phyloP scores from a whole-genome alignment of 2,113 vertebrate species.

The Poeciliopsis prolifica region DNA sequence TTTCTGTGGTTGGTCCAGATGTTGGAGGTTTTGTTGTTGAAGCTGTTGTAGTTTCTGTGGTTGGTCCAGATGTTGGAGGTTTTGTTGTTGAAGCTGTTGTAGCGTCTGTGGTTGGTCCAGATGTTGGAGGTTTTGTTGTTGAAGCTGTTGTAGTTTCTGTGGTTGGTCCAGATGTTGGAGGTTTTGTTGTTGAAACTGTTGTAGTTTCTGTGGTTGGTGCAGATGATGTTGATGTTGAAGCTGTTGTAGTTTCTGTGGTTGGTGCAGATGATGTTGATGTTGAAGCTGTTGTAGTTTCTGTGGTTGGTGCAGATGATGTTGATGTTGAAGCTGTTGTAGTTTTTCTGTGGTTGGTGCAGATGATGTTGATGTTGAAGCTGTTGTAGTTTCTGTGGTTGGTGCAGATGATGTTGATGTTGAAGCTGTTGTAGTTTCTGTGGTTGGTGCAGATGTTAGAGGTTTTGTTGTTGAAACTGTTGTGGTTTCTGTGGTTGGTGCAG shows the following conservation, averaged over 20 bases:
- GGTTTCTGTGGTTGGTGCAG: fast-evolving
- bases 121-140: too few species aligned
- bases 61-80: fast-evolving
- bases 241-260: fast-evolving
- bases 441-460: fast-evolving
- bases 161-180: fast-evolving
- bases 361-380: too few species aligned
- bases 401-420: too few species aligned
- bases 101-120: fast-evolving
- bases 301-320: neutral
- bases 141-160: neutral
- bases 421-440: neutral
- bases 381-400: fast-evolving
- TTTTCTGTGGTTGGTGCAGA: fast-evolving
- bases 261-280: fast-evolving
- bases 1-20: neutral
- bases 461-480: neutral
- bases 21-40: fast-evolving
- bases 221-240: too few species aligned
- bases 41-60: neutral
- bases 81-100: neutral
- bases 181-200: fast-evolving
- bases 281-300: neutral
- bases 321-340: neutral
- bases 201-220: fast-evolving